These are phyloP conservation scores for Dermatophagoides farinae DNA, from an alignment of 1,140 invertebrate species.

Conservation along the genomic window DNA sequence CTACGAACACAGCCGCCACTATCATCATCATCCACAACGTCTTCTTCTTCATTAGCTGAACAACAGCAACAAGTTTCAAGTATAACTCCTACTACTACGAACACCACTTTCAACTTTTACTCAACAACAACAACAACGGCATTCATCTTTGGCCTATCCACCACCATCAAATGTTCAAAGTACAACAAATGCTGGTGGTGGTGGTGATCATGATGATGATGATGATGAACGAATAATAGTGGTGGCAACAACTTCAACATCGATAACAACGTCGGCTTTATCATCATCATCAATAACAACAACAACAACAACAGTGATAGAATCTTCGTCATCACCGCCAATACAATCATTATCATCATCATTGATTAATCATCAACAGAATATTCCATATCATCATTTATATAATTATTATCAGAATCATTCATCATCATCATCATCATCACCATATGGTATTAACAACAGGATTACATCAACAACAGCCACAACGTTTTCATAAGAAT, in stretches of 20 bases:
- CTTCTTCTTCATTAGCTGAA: too few relatives aligned
- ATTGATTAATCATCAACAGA: background rate
- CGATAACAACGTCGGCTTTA: background rate
- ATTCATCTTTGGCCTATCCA: background rate
- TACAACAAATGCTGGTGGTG: too few relatives aligned
- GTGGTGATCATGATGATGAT: too few relatives aligned
- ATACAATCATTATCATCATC: background rate
- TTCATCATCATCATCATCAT: conserved; percentile 8
- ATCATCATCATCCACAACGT: too few relatives aligned
- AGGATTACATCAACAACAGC: background rate
- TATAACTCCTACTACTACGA: too few relatives aligned
- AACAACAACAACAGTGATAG: background rate
- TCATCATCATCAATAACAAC: background rate
- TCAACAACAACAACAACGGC: background rate
- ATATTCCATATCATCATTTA: background rate
- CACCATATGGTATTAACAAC: conserved; percentile 2
- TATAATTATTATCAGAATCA: background rate
- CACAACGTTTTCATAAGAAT: background rate
- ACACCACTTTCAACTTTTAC: background rate
- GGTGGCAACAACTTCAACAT: background rate
- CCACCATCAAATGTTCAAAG: too few relatives aligned
- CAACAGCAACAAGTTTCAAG: too few relatives aligned
- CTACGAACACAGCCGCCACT: too few relatives aligned
- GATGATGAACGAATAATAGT: background rate
- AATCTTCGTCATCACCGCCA: background rate